Evolutionary conservation across 2,888 invertebrate genomes (phyloP), one percentile per base, ranked within the genome.

Genomic region (Tetrapedia diversipes): DNA sequence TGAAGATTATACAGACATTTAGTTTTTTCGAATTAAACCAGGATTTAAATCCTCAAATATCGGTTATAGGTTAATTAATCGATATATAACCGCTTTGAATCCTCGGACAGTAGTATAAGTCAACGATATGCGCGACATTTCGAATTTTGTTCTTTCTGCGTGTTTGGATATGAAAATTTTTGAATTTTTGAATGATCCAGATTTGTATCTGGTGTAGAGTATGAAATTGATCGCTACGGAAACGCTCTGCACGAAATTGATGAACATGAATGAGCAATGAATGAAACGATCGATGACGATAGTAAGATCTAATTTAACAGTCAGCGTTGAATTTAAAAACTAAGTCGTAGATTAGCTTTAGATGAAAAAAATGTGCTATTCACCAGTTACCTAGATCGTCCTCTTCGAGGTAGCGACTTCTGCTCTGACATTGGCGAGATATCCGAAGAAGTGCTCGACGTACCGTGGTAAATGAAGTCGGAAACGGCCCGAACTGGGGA

Each of bases 391-490:
- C 95, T 95, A 92, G 95, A 94, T 91, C 95, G 94, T 92, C 94
- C 94, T 91, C 95, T 94, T 90, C 95, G 93, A 86, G 95, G 95
- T 89, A 95, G 93, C 86, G 95, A 95, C 92, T 95, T 95, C 92
- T 95, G 95, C 91, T 95, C 95, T 89, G 95, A 95, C 95, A 95
- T 95, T 89, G 95, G 95, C 86, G 95, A 95, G 90, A 95, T 94
- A 93, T 95, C 95, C 90, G 95, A 95, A 83, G 95, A 95, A 85
- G 95, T 95, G 92, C 95, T 95, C 89, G 95, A 95, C 91, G 95
- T 95, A 91, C 95, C 95, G 92, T 95, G 95, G 92, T 95, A 95
- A 91, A 95, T 94, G 92, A 95, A 95, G 93, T 95, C 95, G 94
- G 93, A 89, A 92, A 93, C 88, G 81, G 91, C 91, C 82, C 91